Base-by-base conservation (phyloP, 1,140 invertebrate species). In the Nephila pilipes region DNA sequence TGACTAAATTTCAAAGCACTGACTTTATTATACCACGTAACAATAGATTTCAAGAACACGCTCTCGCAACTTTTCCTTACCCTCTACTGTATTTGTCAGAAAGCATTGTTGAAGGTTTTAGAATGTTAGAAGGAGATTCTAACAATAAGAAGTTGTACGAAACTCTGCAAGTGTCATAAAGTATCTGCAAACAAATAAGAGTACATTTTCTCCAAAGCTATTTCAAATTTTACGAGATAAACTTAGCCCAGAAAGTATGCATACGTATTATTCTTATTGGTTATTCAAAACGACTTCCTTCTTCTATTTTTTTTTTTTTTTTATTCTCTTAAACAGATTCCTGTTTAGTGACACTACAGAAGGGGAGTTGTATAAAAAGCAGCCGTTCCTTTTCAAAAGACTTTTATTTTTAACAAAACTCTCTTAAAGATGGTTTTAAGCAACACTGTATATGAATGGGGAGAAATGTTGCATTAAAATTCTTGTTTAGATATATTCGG, bases 21-120 rank as follows among this genome's bases (percentile, higher is more conserved):
- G 87, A 75, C 54, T 90, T 90, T 55, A 79, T 90, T 79, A 57
- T 75, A 20, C 25, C 54, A 18, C n/a, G 10, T 55, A 90, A 90
- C 87, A 90, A 90, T 55, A 80, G 87, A 32, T 79, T 90, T 90
- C 65, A 16, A 65, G 65, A 89, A 75, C 87, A 90, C n/a, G 22
- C 22, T 90, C 16, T 83, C 81, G 20, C 46, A 90, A 90, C 87
- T 79, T 80, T 55, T 65, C 38, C 38, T 32, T 65, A 87, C 32
- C 65, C 85, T 16, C 46, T 20, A 20, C 81, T 90, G 87, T 22
- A 22, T 80, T 90, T 90, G 87, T 90, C 87, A 80, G 87, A 80
- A 57, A 79, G 65, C 46, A 90, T 90, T 90, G 87, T 90, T 79
- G 87, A 20, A 18, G n/a, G 25, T 25, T 58, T 80, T 69, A 58